Evolutionary conservation across 2,797 vertebrate genomes (phyloP).

Genomic region (Coranthus polyacanthus): DNA sequence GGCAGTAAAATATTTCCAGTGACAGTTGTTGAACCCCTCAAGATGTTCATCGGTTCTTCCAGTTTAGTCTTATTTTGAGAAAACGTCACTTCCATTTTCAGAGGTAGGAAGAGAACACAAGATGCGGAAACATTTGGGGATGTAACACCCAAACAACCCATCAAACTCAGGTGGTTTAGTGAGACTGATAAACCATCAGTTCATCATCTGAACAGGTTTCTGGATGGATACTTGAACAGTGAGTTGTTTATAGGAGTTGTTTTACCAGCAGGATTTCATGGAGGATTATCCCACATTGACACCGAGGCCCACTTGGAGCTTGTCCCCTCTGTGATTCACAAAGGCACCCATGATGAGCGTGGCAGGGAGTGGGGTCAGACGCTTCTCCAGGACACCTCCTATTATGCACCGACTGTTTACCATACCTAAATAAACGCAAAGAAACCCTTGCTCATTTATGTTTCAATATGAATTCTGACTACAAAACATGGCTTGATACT

Average conservation of each 20-base stretch:
- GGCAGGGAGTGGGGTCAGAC: constrained; percentile 91
- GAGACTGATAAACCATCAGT: constrained; percentile 15
- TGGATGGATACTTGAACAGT: constrained; percentile 43
- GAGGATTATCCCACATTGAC: constrained; percentile 81
- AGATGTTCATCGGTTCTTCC: constrained; percentile 19
- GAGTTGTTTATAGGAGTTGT: not conserved
- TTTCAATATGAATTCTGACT: not conserved
- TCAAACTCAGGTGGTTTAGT: not conserved
- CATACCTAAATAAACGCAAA: constrained; percentile 83
- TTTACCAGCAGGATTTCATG: constrained; percentile 13
- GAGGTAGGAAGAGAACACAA: constrained; percentile 60
- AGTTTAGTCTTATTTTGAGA: constrained; percentile 15
- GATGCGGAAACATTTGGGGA: constrained; percentile 33
- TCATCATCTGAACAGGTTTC: constrained; percentile 18
- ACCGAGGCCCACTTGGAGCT: constrained; percentile 89
- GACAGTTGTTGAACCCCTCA: constrained; percentile 8
- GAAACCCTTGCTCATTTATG: not conserved
- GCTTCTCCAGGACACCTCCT: constrained; percentile 94
- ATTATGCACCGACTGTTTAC: constrained; percentile 96
- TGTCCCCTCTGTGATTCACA: constrained; percentile 94
- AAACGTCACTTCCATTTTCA: constrained; percentile 49
- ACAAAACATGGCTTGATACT: not conserved
- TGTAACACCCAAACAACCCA: constrained; percentile 23
- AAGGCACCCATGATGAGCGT: constrained; percentile 96
- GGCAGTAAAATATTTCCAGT: constrained; percentile 18